Percentiles rank a stretch among this genome's conserved stretches.
Conservation (phyloP, 2,113 vertebrate genomes). For the Cheirogaleus medius region DNA sequence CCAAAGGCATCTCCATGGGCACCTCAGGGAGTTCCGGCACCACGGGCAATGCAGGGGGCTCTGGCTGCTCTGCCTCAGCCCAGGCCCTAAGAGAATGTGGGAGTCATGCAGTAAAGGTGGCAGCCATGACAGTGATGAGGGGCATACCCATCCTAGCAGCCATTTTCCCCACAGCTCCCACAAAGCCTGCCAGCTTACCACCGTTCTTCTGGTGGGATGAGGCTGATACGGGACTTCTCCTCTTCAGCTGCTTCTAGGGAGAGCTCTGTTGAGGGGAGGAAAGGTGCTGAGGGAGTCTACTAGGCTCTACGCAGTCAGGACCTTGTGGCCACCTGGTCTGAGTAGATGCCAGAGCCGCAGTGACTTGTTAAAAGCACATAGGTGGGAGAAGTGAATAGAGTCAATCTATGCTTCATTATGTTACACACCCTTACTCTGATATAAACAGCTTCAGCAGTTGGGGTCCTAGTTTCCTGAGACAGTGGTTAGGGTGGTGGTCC, state of each 20-base stretch:
- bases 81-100: slow-evolving; percentile 46
- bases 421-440: background rate
- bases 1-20: slow-evolving; percentile 65
- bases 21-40: slow-evolving; percentile 78
- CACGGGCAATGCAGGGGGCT: slow-evolving; percentile 49
- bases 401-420: fast-evolving
- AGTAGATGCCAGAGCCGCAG: background rate
- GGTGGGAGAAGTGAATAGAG: background rate
- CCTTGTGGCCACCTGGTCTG: background rate
- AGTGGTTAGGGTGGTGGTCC: background rate
- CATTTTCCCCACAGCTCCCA: background rate
- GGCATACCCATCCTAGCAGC: background rate
- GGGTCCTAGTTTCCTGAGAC: background rate
- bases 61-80: slow-evolving; percentile 64
- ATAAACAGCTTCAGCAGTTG: background rate
- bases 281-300: background rate
- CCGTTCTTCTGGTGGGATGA: slow-evolving; percentile 73
- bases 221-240: slow-evolving; percentile 77
- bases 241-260: slow-evolving; percentile 83
- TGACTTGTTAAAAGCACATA: background rate
- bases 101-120: too few relatives aligned
- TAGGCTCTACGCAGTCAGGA: background rate
- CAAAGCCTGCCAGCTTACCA: slow-evolving; percentile 57
- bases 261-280: slow-evolving; percentile 63
- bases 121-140: background rate